Evolutionary conservation across 2,113 vertebrate species (phyloP), one percentile per base, ranked within the genome.

Genomic region (Miniopterus natalensis): DNA sequence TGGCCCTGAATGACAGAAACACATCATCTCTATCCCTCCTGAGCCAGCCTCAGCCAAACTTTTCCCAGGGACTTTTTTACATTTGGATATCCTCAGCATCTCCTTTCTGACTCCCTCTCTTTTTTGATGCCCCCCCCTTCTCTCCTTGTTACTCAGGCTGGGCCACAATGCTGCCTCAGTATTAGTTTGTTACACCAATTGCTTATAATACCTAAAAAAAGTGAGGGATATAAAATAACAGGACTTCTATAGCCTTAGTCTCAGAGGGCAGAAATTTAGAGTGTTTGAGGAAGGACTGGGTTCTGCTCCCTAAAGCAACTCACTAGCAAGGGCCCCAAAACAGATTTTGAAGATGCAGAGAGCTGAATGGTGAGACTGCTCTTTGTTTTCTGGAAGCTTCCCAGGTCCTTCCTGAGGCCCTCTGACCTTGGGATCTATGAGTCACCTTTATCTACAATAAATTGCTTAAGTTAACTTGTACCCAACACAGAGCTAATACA

Each of bases 141-240:
- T 78, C 40, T 31, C n/a, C 59, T 90, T 65, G 47, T 8, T 31
- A 66, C 31, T 77, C 18, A 71, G 27, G 40, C 17, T 84, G 77
- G 47, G 40, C 68, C 42, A 36, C n/a, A 40, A 53, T 17, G 59
- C 10, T 25, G 27, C 66, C 51, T 81, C 45, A 14, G 6, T 31
- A 27, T 89, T 59, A 49, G 75, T 94, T 70, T 59, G 45, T 86
- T 92, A 92, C 12, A 86, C 23, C 5, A 7, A 53, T 40, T 78
- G 55, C 42, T 65, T 88, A 70, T 81, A 86, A 47, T 79, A 86
- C 96, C 61, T 66, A n/a, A 73, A 81, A 84, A 93, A 84, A 57
- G 6, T 20, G 23, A 51, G 31, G 9, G 1, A 55, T n/a, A 29
- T 71, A 61, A 77, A 45, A 84, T 59, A 66, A 75, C n/a, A 71